A percentile compares a stretch with the other conserved stretches of the same genome.
These are phyloP conservation scores for Gorsachius goisagi DNA, from an alignment of 2,113 vertebrate genomes.

Conservation along the genomic window DNA sequence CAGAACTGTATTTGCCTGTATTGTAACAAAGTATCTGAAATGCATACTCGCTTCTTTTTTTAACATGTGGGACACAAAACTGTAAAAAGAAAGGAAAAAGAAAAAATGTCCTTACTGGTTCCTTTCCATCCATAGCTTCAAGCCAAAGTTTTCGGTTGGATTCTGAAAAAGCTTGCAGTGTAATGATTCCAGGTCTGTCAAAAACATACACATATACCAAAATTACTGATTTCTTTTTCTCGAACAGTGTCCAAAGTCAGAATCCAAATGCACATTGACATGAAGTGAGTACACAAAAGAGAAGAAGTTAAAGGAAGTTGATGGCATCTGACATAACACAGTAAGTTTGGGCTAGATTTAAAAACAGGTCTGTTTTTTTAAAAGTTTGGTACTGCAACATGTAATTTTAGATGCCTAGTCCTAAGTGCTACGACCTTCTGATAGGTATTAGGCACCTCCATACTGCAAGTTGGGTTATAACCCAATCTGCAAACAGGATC, in stretches of 20 bases:
- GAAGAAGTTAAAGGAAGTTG: background rate
- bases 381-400: background rate
- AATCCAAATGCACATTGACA: background rate
- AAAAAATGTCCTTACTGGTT: constrained; percentile 83
- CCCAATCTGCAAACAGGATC: background rate
- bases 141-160: constrained; percentile 94
- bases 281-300: background rate
- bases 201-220: constrained; percentile 12
- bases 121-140: constrained; percentile 97
- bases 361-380: background rate
- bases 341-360: background rate
- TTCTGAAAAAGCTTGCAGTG: constrained; percentile 93
- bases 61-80: background rate
- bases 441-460: background rate
- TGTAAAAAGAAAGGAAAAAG: background rate
- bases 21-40: background rate
- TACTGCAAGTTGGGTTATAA: background rate
- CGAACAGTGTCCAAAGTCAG: background rate
- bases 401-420: background rate
- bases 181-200: constrained; percentile 90
- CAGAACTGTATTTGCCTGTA: background rate
- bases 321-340: background rate
- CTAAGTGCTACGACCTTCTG: background rate
- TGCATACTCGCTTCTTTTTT: background rate
- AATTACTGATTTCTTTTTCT: background rate